phyloP scores from a whole-genome alignment of 2,113 vertebrate species.

The Centrocercus urophasianus region DNA sequence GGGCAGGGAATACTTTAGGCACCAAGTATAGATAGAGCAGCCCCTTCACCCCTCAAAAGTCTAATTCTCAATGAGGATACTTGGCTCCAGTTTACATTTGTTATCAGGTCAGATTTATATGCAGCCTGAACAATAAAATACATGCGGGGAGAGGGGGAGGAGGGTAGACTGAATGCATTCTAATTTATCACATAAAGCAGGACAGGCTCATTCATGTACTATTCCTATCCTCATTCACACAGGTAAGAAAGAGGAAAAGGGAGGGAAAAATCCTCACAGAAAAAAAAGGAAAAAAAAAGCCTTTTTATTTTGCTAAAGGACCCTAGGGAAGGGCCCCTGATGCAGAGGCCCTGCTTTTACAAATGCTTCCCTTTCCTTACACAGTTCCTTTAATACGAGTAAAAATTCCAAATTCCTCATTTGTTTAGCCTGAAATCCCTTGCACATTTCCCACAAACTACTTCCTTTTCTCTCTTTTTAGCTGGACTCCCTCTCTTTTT shows the following conservation, averaged over 20 bases:
- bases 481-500: constrained; percentile 81
- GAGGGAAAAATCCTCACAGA: constrained; percentile 5
- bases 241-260: constrained; percentile 59
- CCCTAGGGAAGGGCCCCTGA: constrained; percentile 65
- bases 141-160: background rate
- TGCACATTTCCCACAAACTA: constrained; percentile 88
- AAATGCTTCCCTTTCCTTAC: constrained; percentile 74
- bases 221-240: constrained; percentile 32
- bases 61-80: background rate
- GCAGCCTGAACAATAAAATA: constrained; percentile 38
- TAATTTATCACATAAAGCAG: constrained; percentile 27
- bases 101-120: constrained; percentile 26
- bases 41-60: background rate
- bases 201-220: constrained; percentile 23
- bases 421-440: constrained; percentile 86
- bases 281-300: background rate
- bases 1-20: background rate
- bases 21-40: background rate
- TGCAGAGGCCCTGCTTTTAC: constrained; percentile 64
- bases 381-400: constrained; percentile 76
- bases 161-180: constrained; percentile 4
- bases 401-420: constrained; percentile 87
- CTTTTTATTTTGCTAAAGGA: constrained; percentile 61
- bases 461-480: constrained; percentile 87
- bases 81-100: constrained; percentile 13